Evolutionary conservation across 2,797 vertebrate genomes (phyloP).

Genomic region (Pseudomugil tenellus): DNA sequence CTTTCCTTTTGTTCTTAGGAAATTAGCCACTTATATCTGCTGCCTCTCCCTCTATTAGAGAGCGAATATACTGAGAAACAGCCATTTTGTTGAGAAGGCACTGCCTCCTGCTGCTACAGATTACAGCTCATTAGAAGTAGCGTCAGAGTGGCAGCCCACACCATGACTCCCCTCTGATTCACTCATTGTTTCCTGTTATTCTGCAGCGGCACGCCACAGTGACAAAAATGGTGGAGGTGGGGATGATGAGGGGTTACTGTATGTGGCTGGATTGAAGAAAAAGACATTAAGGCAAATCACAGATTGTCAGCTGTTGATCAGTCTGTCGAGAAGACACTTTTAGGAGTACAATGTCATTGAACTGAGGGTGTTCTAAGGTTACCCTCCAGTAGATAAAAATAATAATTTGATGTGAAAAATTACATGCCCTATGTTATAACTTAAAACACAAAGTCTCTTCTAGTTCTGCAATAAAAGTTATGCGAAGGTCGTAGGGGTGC

Average conservation of each 20-base stretch:
- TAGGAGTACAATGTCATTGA: conserved; percentile 2
- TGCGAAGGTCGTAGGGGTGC: conserved; percentile 12
- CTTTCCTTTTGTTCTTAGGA: conserved; percentile 48
- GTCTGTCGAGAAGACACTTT: conserved; percentile 27
- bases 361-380: conserved; percentile 11
- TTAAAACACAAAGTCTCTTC: not conserved
- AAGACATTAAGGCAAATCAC: conserved; percentile 40
- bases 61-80: conserved; percentile 54
- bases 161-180: conserved; percentile 60
- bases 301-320: conserved; percentile 51
- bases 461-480: conserved; percentile 1
- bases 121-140: conserved; percentile 79
- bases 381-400: conserved; percentile 7
- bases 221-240: conserved; percentile 54
- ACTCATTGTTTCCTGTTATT: conserved; percentile 65
- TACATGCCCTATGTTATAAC: not conserved
- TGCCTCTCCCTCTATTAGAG: conserved; percentile 54
- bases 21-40: conserved; percentile 45
- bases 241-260: conserved; percentile 22
- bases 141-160: conserved; percentile 62
- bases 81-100: conserved; percentile 66
- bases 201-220: conserved; percentile 26
- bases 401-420: not conserved
- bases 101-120: conserved; percentile 74
- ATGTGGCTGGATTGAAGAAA: conserved; percentile 31